Evolutionary conservation across 2,113 vertebrate genomes (phyloP).

Genomic region (Mirounga angustirostris): DNA sequence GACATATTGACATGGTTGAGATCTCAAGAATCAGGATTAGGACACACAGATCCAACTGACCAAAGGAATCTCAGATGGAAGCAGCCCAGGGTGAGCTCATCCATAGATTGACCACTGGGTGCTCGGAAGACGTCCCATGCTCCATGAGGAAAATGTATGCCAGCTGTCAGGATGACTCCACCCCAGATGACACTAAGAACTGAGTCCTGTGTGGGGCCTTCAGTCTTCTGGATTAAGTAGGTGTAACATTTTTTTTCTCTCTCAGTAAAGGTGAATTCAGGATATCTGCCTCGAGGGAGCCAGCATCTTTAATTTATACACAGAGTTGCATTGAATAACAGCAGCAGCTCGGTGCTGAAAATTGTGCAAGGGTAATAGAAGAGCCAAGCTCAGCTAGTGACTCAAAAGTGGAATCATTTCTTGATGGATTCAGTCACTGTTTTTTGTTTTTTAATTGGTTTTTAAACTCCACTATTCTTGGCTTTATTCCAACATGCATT

Average conservation of each 20-base stretch:
- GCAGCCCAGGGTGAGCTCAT: constrained; percentile 92
- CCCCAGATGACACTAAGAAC: constrained; percentile 85
- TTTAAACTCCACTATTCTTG: constrained; percentile 65
- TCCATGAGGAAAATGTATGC: constrained; percentile 82
- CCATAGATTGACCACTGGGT: constrained; percentile 89
- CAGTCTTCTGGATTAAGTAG: constrained; percentile 91
- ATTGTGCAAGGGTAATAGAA: constrained; percentile 92
- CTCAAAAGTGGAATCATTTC: constrained; percentile 93
- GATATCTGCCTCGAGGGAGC: constrained; percentile 91
- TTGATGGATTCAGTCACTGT: constrained; percentile 92
- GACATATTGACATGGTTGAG: background rate
- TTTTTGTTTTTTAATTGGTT: background rate
- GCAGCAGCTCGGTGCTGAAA: constrained; percentile 90
- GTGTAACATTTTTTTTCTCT: constrained; percentile 89
- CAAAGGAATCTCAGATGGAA: constrained; percentile 91
- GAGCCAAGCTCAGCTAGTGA: constrained; percentile 88
- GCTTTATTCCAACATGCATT: constrained; percentile 75
- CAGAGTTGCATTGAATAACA: constrained; percentile 90
- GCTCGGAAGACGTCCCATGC: constrained; percentile 90
- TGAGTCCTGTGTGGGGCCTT: constrained; percentile 92
- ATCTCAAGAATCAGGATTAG: background rate
- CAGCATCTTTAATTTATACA: constrained; percentile 91
- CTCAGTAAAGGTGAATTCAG: constrained; percentile 93
- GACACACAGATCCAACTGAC: background rate
- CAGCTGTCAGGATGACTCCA: constrained; percentile 86